phyloP scores from a whole-genome alignment of 1,140 invertebrate species.

The Solenopsis invicta region DNA sequence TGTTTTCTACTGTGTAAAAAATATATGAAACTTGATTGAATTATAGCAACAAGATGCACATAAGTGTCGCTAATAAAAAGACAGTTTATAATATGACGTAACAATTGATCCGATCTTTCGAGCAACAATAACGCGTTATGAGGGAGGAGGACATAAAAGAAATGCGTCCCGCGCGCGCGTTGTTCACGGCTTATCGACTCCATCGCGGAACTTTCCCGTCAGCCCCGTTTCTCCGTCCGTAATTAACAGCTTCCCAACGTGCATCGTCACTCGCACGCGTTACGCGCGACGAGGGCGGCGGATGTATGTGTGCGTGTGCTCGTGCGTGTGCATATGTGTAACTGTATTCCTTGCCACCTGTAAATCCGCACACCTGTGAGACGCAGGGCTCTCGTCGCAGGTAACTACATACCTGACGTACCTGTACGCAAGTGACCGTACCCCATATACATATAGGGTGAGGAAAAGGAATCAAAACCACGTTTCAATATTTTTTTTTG shows the following conservation, averaged over 20 bases:
- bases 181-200: slow-evolving; percentile 55
- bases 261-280: slow-evolving; percentile 47
- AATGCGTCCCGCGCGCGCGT: not conserved
- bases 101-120: not conserved
- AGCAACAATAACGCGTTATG: not conserved
- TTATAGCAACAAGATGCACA: not conserved
- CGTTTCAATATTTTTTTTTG: not conserved
- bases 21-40: not conserved
- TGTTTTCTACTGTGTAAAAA: not conserved
- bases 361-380: slow-evolving; percentile 30
- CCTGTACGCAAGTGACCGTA: slow-evolving; percentile 2
- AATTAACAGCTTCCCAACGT: slow-evolving; percentile 71
- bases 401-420: slow-evolving; percentile 66
- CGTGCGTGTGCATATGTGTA: slow-evolving; percentile 36
- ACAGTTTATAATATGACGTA: not conserved
- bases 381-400: slow-evolving; percentile 9
- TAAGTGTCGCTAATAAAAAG: not conserved
- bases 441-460: slow-evolving; percentile 16
- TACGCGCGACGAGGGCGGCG: not conserved
- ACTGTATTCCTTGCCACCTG: slow-evolving; percentile 68
- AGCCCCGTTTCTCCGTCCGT: slow-evolving; percentile 66
- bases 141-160: slow-evolving; percentile 10
- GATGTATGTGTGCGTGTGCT: not conserved
- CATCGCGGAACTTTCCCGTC: slow-evolving; percentile 62
- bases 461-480: not conserved